Percentiles rank a stretch among this genome's conserved stretches.
These are phyloP conservation scores for Monochamus alternatus DNA, from an alignment of 2,888 invertebrate species.

Conservation along the genomic window DNA sequence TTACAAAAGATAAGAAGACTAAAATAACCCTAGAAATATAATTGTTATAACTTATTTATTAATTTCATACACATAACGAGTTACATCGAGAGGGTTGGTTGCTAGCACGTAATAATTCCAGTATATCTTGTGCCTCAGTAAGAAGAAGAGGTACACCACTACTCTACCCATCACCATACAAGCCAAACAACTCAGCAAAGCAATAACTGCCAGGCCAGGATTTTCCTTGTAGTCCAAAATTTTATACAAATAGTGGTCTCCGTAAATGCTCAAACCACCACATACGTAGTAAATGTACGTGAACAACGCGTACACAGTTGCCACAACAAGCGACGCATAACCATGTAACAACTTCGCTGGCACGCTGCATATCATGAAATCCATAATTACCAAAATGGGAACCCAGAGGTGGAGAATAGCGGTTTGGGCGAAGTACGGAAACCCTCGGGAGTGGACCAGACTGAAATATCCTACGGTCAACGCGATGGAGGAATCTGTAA, in stretches of 20 bases:
- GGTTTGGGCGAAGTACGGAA: conserved; percentile 6
- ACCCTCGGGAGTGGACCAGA: conserved; percentile 25
- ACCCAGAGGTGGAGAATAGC: conserved; percentile 46
- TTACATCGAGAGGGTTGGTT: neutral
- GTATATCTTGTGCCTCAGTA: conserved; percentile 32
- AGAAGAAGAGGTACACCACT: conserved; percentile 25
- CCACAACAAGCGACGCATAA: conserved; percentile 38
- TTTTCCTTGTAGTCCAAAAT: conserved; percentile 39
- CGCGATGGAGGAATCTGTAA: conserved; percentile 39
- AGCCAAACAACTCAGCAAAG: neutral
- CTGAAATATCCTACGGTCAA: conserved; percentile 42
- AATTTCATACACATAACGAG: conserved; percentile 4
- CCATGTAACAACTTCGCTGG: conserved; percentile 43
- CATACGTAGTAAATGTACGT: conserved; percentile 41
- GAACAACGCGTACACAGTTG: conserved; percentile 33
- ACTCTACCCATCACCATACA: conserved; percentile 33
- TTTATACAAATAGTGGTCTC: conserved; percentile 43
- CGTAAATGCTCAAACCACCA: conserved; percentile 40
- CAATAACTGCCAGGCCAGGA: conserved; percentile 22
- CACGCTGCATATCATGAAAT: conserved; percentile 43
- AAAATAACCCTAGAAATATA: neutral
- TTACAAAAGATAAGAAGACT: neutral
- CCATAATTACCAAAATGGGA: conserved; percentile 41
- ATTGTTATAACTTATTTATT: conserved; percentile 14
- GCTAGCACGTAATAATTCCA: conserved; percentile 10